Evolutionary conservation across 37 sponge, comb jelly and placozoan genomes (phyloP).

Genomic region (Haliclona indistincta): DNA sequence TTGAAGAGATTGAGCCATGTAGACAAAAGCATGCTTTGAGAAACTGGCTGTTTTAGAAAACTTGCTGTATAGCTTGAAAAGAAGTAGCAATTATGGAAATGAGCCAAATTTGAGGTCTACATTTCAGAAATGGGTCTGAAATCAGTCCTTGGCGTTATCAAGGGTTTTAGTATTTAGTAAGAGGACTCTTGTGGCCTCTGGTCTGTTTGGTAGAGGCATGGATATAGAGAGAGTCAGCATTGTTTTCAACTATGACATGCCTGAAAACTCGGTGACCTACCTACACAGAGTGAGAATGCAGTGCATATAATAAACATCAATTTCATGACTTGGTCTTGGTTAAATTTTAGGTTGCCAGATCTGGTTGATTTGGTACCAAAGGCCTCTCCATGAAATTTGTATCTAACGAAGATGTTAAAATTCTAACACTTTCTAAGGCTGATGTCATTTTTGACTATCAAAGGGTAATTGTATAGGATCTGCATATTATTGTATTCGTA

Average conservation of each 20-base stretch:
- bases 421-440: too few relatives aligned
- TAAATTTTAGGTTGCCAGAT: conserved; percentile 87
- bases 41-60: too few relatives aligned
- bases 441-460: too few relatives aligned
- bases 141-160: conserved; percentile 90
- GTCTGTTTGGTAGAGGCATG: conserved; percentile 98
- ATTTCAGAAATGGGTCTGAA: too few relatives aligned
- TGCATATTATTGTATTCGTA: too few relatives aligned
- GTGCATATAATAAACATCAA: not conserved
- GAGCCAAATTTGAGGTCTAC: too few relatives aligned
- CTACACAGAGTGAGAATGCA: conserved; percentile 92
- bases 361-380: conserved; percentile 97
- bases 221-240: conserved; percentile 99
- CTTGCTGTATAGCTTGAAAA: too few relatives aligned
- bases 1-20: too few relatives aligned
- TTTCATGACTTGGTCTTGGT: not conserved
- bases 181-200: conserved; percentile 93
- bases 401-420: conserved; percentile 93
- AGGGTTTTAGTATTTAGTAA: conserved; percentile 96
- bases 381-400: conserved; percentile 99
- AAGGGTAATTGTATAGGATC: too few relatives aligned
- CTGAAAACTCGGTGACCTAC: conserved; percentile 94
- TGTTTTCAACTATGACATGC: conserved; percentile 99
- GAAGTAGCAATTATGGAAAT: too few relatives aligned
- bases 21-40: too few relatives aligned